These are phyloP conservation scores for Polyommatus iphigenia DNA, from an alignment of 2,888 invertebrate species.

Conservation along the genomic window DNA sequence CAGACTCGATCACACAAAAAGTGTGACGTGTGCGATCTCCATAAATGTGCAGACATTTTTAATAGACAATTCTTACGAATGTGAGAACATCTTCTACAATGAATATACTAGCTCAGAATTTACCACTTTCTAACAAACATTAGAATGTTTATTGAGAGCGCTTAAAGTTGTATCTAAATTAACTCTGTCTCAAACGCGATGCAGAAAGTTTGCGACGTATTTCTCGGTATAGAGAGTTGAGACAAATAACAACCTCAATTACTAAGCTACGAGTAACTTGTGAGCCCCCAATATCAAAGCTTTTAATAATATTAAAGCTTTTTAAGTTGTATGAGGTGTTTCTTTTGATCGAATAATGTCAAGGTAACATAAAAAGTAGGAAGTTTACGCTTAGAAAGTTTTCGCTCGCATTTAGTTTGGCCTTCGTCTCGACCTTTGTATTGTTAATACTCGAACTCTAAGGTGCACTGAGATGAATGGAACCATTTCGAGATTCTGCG, in stretches of 20 bases:
- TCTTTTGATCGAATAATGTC: conserved; percentile 4
- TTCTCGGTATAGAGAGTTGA: background rate
- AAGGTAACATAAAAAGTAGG: conserved; percentile 1
- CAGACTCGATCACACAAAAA: no score
- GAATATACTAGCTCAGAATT: no score
- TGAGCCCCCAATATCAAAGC: background rate
- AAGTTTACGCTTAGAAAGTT: conserved; percentile 18
- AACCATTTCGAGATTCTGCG: conserved; percentile 1
- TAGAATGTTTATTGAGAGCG: background rate
- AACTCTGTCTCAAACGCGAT: background rate
- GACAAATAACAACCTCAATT: background rate
- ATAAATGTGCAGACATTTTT: no score
- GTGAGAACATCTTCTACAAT: no score
- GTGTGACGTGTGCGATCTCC: no score
- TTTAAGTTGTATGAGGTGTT: background rate
- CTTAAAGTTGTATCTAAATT: background rate
- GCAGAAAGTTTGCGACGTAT: background rate
- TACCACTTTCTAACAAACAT: no score
- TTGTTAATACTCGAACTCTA: background rate
- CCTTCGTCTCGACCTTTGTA: conserved; percentile 22
- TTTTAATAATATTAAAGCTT: background rate
- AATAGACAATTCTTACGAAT: no score
- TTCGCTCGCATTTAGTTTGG: background rate
- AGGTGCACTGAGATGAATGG: background rate
- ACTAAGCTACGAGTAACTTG: background rate